Base-by-base conservation (phyloP, 2,888 invertebrate genomes). In the Cylindroiulus punctatus region DNA sequence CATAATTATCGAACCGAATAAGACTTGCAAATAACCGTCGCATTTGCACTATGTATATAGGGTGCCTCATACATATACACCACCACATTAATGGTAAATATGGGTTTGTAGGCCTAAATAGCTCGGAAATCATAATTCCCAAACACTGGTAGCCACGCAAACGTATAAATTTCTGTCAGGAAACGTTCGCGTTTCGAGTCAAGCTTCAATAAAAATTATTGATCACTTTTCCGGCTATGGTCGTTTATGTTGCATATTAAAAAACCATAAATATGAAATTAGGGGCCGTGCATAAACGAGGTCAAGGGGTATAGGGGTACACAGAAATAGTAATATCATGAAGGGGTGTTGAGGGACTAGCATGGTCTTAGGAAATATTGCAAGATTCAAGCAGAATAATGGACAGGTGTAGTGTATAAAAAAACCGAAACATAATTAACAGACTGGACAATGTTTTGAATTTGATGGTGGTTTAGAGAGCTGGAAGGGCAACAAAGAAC, bases 21-120 rank as follows among this genome's bases (percentile, higher is more conserved):
- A 65, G 65, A 19, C 65, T 26, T 26, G 65, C 65, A 65, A 65
- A 65, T 65, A 65, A 65, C 65, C 22, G 26, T 65, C 65, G 22
- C 26, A 65, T 65, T 8, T 65, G 22, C 8, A 65, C 22, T 26
- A 10, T 65, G 65, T 4, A 65, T 65, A 65, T 65, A 65, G 65
- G 65, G 65, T 22, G 26, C 65, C 26, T 65, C 65, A 65, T 65
- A 65, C 65, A 65, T 26, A 65, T 26, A 65, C 65, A 65, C 65
- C 65, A 26, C 2, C 12, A 8, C 22, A 26, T 65, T 65, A 65
- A 65, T 65, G 65, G 22, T 26, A 65, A 65, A 65, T 65, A 65
- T 65, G 26, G 65, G 65, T 65, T 65, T 65, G 52, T 7, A 52
- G 7, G 52, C 52, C 52, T 52, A 19, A 26, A 10, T 19, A 65